Percentiles rank a stretch among this genome's conserved stretches.
phyloP scores from a whole-genome alignment of 2,888 invertebrate genomes.

The Hybos culiciformis region DNA sequence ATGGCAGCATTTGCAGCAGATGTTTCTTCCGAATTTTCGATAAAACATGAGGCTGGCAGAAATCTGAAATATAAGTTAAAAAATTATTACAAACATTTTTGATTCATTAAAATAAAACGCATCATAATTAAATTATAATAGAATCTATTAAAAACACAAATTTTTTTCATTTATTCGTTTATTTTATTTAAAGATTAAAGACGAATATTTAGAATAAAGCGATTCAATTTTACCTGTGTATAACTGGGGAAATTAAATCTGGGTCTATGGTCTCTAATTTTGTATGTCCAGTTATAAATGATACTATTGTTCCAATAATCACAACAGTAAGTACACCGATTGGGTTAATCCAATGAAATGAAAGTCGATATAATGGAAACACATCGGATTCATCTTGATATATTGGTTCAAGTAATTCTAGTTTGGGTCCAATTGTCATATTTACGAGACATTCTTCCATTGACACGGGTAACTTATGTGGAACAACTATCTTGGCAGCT shows the following conservation, averaged over 20 bases:
- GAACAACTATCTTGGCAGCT: conserved; percentile 44
- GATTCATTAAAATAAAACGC: too few relatives aligned
- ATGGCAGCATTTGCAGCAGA: too few relatives aligned
- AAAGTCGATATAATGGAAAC: conserved; percentile 62
- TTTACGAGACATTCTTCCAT: conserved; percentile 32
- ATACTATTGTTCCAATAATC: conserved; percentile 51
- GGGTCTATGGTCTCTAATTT: conserved; percentile 41
- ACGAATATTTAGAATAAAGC: background rate
- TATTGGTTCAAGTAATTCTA: background rate
- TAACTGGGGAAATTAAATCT: conserved; percentile 45
- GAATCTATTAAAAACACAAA: background rate
- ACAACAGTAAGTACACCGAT: conserved; percentile 54
- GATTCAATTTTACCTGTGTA: conserved; percentile 35
- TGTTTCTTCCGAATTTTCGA: too few relatives aligned
- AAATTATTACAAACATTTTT: too few relatives aligned
- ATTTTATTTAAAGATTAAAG: background rate
- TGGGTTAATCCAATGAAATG: conserved; percentile 71
- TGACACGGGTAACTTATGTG: conserved; percentile 42
- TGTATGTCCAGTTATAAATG: conserved; percentile 42
- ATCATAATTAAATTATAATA: too few relatives aligned
- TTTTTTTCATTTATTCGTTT: background rate
- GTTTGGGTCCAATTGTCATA: conserved; percentile 4
- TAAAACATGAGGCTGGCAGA: conserved; percentile 29
- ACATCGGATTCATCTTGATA: conserved; percentile 38
- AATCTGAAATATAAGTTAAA: too few relatives aligned